A percentile compares a stretch with the other conserved stretches of the same genome.
Evolutionary conservation across 1,140 invertebrate genomes (phyloP).

Genomic region (Aphis gossypii): DNA sequence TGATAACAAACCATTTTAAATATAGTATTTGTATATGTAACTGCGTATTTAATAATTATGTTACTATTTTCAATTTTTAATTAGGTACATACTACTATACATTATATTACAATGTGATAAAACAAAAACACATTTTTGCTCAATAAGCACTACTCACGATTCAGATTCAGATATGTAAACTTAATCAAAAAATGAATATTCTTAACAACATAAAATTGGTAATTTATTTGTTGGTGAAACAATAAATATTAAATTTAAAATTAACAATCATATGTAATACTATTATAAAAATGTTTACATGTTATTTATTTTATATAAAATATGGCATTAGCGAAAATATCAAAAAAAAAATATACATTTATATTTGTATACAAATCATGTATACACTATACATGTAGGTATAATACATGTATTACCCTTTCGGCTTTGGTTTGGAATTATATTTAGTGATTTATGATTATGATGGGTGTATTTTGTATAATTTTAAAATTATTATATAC

Average conservation of each 20-base stretch:
- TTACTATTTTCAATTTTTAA: conserved; percentile 25
- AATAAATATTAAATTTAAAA: background rate
- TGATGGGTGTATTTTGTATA: background rate
- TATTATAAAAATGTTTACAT: background rate
- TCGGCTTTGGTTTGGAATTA: background rate
- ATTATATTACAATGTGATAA: background rate
- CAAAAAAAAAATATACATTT: background rate
- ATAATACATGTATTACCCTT: background rate
- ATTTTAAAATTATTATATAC: background rate
- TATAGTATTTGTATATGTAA: background rate
- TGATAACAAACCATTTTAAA: background rate
- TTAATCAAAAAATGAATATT: conserved; percentile 8
- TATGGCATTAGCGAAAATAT: background rate
- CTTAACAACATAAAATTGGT: background rate
- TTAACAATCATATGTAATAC: background rate
- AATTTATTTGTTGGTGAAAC: background rate
- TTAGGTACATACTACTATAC: conserved; percentile 8
- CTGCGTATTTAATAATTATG: background rate
- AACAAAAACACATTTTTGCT: conserved; percentile 28
- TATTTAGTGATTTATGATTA: background rate
- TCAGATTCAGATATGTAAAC: background rate
- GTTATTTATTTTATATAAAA: background rate
- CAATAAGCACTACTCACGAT: background rate
- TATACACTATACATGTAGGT: background rate
- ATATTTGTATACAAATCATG: background rate